These are phyloP conservation scores for Sapayoa aenigma DNA, from an alignment of 2,113 vertebrate species.

Conservation along the genomic window DNA sequence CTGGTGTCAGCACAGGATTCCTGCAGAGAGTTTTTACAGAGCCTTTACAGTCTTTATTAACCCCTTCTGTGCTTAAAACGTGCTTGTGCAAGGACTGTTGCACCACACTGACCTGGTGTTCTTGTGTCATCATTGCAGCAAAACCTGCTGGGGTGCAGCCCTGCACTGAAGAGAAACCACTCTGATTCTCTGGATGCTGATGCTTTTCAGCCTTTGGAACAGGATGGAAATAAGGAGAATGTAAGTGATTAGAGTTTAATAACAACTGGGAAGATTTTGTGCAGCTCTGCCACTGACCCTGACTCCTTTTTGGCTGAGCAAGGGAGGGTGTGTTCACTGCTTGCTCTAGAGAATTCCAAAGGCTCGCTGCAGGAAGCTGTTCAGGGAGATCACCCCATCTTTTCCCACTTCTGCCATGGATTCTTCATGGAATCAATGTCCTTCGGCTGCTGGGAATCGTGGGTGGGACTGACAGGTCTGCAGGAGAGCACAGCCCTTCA, in stretches of 20 bases:
- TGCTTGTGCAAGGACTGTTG: neutral
- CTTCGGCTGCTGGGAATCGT: neutral
- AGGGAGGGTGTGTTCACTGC: neutral
- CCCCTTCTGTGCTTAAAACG: neutral
- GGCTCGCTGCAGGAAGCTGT: neutral
- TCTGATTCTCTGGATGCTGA: slow-evolving; percentile 73
- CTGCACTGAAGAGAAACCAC: slow-evolving; percentile 80
- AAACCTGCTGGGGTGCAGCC: slow-evolving; percentile 83
- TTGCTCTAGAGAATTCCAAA: neutral
- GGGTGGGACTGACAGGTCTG: neutral
- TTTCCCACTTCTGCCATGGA: neutral
- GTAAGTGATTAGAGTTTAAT: slow-evolving; percentile 43
- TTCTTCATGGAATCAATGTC: neutral
- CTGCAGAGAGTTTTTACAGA: fast-evolving
- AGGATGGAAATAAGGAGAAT: slow-evolving; percentile 88
- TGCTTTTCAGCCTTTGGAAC: slow-evolving; percentile 70
- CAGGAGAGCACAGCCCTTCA: neutral
- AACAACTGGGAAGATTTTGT: neutral
- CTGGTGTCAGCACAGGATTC: neutral
- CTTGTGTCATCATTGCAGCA: slow-evolving; percentile 60
- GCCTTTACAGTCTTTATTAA: neutral
- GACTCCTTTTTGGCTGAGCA: neutral
- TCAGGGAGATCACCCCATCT: neutral
- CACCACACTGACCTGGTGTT: neutral
- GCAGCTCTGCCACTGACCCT: neutral